Base-by-base conservation (phyloP, 2,888 invertebrate genomes). In the Cryptocephalus moraei region DNA sequence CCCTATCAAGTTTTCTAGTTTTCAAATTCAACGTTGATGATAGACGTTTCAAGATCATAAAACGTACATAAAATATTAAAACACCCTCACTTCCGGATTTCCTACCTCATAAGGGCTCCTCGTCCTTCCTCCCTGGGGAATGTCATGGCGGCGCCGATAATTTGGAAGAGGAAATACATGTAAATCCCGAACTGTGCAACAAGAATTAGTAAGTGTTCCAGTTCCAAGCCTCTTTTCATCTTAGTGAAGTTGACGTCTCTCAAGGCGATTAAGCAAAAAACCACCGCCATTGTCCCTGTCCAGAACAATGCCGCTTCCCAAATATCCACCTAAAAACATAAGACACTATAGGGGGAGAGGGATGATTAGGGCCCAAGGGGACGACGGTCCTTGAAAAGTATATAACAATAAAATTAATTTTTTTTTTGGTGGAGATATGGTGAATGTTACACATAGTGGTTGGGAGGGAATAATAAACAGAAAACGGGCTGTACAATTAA, bases 111-210 rank as follows among this genome's bases (percentile, higher is more conserved):
- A 32, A 60, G 48, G 44, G 57, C 57, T 9, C 55, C 56, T 45
- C 47, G 22, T 22, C 22, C 22, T 22, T 22, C 22, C 6, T 22
- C 22, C 6, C 22, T 22, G 2, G 2, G 22, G 22, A 22, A 63
- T 11, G 77, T 77, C 59, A 82, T 79, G 56, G 79, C 80, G 51
- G 80, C 82, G 40, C 86, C 87, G 53, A 91, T 82, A 45, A 90
- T 80, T 62, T 86, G 86, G 68, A 91, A 88, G 73, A 89, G 81
- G 58, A 85, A 84, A 67, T 88, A 89, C 42, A 90, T 78, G 67
- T 87, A 89, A 59, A 91, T 82, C 13, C 91, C 92, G 1, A 84
- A 82, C 64, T 91, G 88, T 0, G 91, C 90, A 47, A 91, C 79
- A 22, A 91, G 80, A 47, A 92, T 73, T 1, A 92, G 73, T 3